Evolutionary conservation across 2,888 invertebrate genomes (phyloP).

Genomic region (Plutella xylostella): DNA sequence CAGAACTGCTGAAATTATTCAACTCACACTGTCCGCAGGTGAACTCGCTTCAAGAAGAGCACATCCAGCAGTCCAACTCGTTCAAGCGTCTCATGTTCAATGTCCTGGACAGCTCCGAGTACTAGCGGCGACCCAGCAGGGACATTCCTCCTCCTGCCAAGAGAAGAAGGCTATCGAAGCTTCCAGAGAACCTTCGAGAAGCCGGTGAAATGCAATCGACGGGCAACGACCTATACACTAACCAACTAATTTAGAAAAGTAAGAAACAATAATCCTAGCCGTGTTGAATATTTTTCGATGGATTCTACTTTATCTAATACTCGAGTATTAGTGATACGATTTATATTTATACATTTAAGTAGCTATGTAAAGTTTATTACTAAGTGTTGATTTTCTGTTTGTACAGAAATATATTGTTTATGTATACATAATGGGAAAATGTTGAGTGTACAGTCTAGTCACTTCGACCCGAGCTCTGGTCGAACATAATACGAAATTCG

Average conservation of each 20-base stretch:
- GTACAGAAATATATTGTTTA: slow-evolving; percentile 59
- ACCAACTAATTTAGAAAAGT: slow-evolving; percentile 56
- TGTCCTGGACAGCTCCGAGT: slow-evolving; percentile 83
- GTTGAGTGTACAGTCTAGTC: slow-evolving; percentile 69
- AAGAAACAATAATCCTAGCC: slow-evolving; percentile 47
- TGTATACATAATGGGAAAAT: slow-evolving; percentile 46
- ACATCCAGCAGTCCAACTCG: slow-evolving; percentile 91
- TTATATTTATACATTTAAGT: slow-evolving; percentile 62
- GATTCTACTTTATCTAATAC: slow-evolving; percentile 63
- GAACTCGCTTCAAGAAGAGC: slow-evolving; percentile 79
- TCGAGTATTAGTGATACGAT: slow-evolving; percentile 67
- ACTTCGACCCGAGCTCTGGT: slow-evolving; percentile 62
- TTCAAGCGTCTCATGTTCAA: slow-evolving; percentile 94
- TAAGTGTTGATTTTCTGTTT: slow-evolving; percentile 67
- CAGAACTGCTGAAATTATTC: too few relatives aligned
- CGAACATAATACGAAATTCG: slow-evolving; percentile 48
- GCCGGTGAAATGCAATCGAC: too few relatives aligned
- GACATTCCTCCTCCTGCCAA: background rate
- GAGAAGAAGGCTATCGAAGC: background rate
- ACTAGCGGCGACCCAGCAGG: slow-evolving; percentile 37
- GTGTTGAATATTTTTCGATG: slow-evolving; percentile 62
- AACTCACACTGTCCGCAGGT: slow-evolving; percentile 71
- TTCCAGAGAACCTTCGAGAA: too few relatives aligned
- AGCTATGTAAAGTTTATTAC: slow-evolving; percentile 57
- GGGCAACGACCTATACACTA: slow-evolving; percentile 56